Conservation (phyloP, 1,140 invertebrate species). For the Aphaenogaster ashmeadi region DNA sequence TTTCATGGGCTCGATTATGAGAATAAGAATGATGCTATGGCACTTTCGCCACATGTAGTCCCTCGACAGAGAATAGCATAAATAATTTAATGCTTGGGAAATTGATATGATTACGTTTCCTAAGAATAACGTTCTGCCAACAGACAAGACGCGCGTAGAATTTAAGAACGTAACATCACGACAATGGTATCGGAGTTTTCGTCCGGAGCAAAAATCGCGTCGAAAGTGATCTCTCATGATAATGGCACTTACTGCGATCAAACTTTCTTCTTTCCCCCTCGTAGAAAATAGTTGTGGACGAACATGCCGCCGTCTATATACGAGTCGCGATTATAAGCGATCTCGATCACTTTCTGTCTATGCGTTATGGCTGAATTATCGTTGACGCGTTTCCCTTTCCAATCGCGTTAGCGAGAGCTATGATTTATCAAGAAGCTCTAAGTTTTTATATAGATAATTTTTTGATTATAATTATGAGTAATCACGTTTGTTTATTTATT, state of each 20-base stretch:
- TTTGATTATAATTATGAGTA: background rate
- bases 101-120: constrained; percentile 80
- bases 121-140: constrained; percentile 74
- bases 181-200: constrained; percentile 26
- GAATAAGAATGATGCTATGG: background rate
- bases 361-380: constrained; percentile 18
- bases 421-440: background rate
- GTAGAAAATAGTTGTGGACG: constrained; percentile 56
- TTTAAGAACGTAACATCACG: constrained; percentile 62
- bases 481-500: background rate
- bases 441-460: background rate
- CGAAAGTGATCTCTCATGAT: constrained; percentile 66
- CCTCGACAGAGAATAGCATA: constrained; percentile 68
- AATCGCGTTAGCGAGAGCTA: background rate
- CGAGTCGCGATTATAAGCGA: constrained; percentile 40
- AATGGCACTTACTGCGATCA: constrained; percentile 70
- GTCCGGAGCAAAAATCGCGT: constrained; percentile 60
- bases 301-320: background rate
- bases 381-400: background rate
- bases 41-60: constrained; percentile 66
- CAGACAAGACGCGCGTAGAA: constrained; percentile 67
- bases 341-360: constrained; percentile 35
- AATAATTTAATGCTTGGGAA: constrained; percentile 82
- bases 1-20: constrained; percentile 31
- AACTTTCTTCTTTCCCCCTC: constrained; percentile 22